These are phyloP conservation scores for Ganaspis brasiliensis DNA, from an alignment of 2,888 invertebrate genomes.

Conservation along the genomic window DNA sequence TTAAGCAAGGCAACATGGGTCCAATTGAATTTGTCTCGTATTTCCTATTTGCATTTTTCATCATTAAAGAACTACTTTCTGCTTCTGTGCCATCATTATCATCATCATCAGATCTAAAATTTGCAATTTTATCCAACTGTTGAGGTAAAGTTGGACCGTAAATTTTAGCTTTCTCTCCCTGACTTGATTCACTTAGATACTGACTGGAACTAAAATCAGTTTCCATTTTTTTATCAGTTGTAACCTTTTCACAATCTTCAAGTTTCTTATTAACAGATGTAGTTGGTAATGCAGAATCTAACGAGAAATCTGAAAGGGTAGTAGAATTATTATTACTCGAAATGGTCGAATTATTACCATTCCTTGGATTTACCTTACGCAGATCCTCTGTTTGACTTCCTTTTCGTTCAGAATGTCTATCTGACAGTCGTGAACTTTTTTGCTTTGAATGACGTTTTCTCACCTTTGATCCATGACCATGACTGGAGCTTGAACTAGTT, in stretches of 20 bases:
- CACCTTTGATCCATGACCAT: conserved; percentile 42
- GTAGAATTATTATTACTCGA: conserved; percentile 71
- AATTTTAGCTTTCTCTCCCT: conserved; percentile 35
- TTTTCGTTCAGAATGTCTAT: conserved; percentile 58
- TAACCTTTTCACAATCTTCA: conserved; percentile 36
- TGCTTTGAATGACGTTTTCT: conserved; percentile 62
- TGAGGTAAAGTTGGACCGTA: conserved; percentile 68
- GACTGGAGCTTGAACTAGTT: conserved; percentile 42
- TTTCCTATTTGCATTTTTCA: neutral
- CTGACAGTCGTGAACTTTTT: conserved; percentile 60
- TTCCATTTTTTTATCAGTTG: conserved; percentile 14
- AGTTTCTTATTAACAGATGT: conserved; percentile 53
- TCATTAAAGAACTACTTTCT: neutral
- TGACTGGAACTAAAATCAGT: conserved; percentile 41
- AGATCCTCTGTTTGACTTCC: conserved; percentile 60
- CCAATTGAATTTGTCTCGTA: conserved; percentile 35
- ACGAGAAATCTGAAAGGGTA: conserved; percentile 71
- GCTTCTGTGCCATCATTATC: neutral
- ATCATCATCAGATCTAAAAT: neutral
- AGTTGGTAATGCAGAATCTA: conserved; percentile 55
- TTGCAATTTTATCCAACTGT: conserved; percentile 49
- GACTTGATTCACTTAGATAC: conserved; percentile 16
- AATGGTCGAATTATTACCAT: conserved; percentile 61
- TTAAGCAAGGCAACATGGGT: conserved; percentile 46
- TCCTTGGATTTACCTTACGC: conserved; percentile 71